Evolutionary conservation across 2,888 invertebrate species (phyloP).

Genomic region (Lasioglossum figueresi): DNA sequence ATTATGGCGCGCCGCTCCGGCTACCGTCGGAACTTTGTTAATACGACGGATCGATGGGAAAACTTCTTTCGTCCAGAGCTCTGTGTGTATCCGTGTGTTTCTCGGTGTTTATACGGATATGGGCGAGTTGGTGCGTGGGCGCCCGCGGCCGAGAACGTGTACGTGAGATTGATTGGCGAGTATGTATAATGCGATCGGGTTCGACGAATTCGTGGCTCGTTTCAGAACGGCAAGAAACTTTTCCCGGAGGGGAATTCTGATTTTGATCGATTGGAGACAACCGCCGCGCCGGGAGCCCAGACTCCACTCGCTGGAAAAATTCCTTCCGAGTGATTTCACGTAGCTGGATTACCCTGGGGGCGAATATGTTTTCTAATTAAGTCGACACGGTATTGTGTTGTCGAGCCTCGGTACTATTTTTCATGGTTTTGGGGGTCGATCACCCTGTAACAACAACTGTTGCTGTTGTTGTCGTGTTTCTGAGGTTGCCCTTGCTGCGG

Average conservation of each 20-base stretch:
- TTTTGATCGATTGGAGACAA: conserved; percentile 64
- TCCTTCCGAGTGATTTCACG: conserved; percentile 36
- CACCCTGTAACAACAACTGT: no score
- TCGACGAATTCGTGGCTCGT: conserved; percentile 52
- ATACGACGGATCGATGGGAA: conserved; percentile 74
- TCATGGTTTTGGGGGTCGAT: not conserved
- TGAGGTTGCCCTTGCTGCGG: conserved; percentile 74
- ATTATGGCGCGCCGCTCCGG: conserved; percentile 74
- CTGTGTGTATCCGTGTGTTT: not conserved
- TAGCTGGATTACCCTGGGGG: not conserved
- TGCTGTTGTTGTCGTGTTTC: conserved; percentile 72
- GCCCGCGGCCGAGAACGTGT: not conserved
- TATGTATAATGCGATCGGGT: conserved; percentile 65
- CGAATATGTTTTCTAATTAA: conserved; percentile 24
- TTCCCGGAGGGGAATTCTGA: conserved; percentile 56
- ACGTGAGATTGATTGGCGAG: conserved; percentile 62
- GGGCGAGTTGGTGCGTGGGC: not conserved
- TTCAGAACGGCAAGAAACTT: conserved; percentile 48
- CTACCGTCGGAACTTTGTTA: conserved; percentile 76
- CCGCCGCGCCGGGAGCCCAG: conserved; percentile 4
- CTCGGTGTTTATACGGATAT: not conserved
- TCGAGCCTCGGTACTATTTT: not conserved
- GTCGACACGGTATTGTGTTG: not conserved
- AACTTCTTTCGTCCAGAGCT: conserved; percentile 51
- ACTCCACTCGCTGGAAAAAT: conserved; percentile 29